These are phyloP conservation scores for Micrastur ruficollis DNA, from an alignment of 2,797 vertebrate species.

Conservation along the genomic window DNA sequence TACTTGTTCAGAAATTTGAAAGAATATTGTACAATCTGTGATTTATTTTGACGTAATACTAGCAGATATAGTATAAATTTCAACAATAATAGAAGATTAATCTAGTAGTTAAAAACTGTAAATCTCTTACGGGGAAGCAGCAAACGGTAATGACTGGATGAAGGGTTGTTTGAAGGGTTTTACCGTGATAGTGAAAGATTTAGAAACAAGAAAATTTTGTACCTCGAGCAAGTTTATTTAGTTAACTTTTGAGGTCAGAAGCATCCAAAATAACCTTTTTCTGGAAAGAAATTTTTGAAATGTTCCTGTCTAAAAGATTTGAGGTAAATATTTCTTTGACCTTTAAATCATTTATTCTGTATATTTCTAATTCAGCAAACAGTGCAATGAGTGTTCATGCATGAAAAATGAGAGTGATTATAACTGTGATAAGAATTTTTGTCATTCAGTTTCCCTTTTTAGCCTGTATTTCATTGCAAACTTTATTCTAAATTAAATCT, in stretches of 20 bases:
- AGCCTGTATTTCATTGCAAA: not conserved
- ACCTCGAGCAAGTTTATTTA: not conserved
- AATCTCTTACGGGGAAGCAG: not conserved
- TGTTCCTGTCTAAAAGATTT: not conserved
- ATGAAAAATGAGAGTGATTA: not conserved
- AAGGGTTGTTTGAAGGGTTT: not conserved
- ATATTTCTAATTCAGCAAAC: not conserved
- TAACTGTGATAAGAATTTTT: not conserved
- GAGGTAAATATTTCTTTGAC: not conserved
- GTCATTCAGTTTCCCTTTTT: not conserved
- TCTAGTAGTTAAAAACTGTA: not conserved
- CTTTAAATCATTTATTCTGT: not conserved
- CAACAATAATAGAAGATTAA: not conserved
- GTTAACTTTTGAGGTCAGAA: not conserved
- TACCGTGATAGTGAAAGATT: not conserved
- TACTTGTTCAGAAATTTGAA: not conserved
- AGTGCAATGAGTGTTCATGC: not conserved
- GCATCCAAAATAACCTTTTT: not conserved
- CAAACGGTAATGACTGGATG: not conserved
- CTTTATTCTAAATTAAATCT: not conserved
- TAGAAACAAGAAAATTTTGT: not conserved
- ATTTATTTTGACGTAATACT: not conserved
- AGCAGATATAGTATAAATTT: not conserved
- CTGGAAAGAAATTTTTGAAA: not conserved
- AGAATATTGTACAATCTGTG: not conserved